phyloP scores from a whole-genome alignment of 2,888 invertebrate species.

The Strigamia maritima region DNA sequence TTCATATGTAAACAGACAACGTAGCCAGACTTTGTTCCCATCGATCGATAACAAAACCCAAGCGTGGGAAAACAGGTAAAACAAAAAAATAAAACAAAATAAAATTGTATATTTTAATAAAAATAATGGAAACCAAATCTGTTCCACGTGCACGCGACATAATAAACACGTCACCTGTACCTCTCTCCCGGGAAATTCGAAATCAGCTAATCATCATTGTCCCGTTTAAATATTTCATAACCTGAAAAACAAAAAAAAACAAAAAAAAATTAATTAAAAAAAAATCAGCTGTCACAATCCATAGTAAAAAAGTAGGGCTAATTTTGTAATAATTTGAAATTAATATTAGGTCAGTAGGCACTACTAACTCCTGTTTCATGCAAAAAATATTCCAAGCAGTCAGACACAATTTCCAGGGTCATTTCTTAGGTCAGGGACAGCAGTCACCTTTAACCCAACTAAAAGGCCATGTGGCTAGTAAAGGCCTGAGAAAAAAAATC shows the following conservation, averaged over 20 bases:
- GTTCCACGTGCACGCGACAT: neutral
- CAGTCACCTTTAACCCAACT: neutral
- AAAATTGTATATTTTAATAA: too few species aligned
- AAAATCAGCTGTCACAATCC: neutral
- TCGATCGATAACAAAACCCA: conserved; percentile 11
- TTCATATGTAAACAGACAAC: conserved; percentile 4
- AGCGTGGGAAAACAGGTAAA: conserved; percentile 25
- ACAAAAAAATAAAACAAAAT: neutral
- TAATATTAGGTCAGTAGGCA: neutral
- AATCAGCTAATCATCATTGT: neutral
- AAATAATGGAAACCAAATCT: neutral
- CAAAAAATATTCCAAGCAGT: neutral
- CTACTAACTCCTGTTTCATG: neutral
- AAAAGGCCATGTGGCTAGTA: conserved; percentile 19
- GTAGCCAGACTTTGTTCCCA: neutral
- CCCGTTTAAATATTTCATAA: neutral
- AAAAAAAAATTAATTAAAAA: neutral
- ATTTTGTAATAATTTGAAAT: neutral
- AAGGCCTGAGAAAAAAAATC: neutral
- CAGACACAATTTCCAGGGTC: conserved; percentile 11
- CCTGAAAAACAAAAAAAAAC: neutral
- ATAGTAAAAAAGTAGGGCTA: neutral
- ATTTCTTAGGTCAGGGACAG: conserved; percentile 16
- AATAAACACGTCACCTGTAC: neutral
- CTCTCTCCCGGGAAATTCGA: neutral